Evolutionary conservation across 2,797 vertebrate genomes (phyloP).

Genomic region (Enoplosus armatus): DNA sequence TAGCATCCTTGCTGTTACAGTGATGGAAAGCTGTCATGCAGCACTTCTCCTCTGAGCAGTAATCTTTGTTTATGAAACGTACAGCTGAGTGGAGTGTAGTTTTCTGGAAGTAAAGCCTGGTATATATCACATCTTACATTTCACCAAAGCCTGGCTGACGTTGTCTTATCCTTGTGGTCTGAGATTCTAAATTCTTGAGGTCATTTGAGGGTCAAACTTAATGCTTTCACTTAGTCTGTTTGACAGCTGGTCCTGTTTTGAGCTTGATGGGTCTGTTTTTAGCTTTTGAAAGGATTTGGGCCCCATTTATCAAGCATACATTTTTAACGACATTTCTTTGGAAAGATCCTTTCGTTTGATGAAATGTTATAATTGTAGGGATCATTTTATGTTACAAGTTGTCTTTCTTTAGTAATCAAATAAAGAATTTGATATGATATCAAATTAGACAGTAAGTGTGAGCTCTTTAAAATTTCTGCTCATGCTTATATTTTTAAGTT

Average conservation of each 20-base stretch:
- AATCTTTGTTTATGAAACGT: slow-evolving; percentile 29
- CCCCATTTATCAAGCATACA: not conserved
- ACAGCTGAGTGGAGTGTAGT: slow-evolving; percentile 8
- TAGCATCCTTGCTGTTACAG: not conserved
- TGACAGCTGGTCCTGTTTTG: slow-evolving; percentile 13
- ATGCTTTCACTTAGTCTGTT: not conserved
- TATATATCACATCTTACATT: not conserved
- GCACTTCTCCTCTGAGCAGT: slow-evolving; percentile 5
- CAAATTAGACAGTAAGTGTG: not conserved
- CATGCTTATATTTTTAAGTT: slow-evolving; percentile 8
- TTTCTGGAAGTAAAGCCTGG: not conserved
- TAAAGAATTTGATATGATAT: not conserved
- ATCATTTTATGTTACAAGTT: not conserved
- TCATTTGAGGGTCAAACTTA: slow-evolving; percentile 59
- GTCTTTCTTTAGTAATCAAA: not conserved
- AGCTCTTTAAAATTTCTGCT: not conserved
- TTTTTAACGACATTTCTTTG: not conserved
- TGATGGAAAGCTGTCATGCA: slow-evolving; percentile 33
- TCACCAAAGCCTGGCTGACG: not conserved
- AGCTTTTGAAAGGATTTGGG: not conserved
- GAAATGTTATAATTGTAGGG: not conserved
- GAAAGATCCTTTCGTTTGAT: not conserved
- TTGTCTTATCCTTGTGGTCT: not conserved
- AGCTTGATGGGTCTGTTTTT: not conserved
- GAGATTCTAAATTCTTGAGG: slow-evolving; percentile 30